These are phyloP conservation scores for Pachypanchax playfairii DNA, from an alignment of 2,113 vertebrate genomes.

Conservation along the genomic window DNA sequence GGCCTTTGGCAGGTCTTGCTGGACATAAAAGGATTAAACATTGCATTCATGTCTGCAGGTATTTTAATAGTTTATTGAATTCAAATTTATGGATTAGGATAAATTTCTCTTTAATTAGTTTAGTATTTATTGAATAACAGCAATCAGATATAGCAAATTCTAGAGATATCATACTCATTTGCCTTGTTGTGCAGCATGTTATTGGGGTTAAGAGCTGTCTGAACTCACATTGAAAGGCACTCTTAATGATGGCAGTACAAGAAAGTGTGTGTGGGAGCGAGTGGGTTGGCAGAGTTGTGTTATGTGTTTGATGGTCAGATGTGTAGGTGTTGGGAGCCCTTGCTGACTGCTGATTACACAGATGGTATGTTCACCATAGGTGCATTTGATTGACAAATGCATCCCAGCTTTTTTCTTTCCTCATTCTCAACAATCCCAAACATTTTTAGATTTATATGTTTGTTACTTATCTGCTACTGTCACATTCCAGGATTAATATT, in stretches of 20 bases:
- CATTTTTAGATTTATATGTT: too few species aligned
- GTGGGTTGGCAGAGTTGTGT: constrained; percentile 32
- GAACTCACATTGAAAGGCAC: constrained; percentile 31
- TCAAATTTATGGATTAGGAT: constrained; percentile 9
- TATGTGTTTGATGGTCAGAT: constrained; percentile 43
- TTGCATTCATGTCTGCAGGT: neutral
- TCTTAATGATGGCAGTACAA: neutral
- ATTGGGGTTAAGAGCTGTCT: constrained; percentile 15
- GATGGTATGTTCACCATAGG: constrained; percentile 54
- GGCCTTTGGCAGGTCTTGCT: constrained; percentile 8
- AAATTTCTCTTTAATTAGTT: neutral
- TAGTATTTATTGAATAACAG: neutral
- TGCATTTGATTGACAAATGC: constrained; percentile 37
- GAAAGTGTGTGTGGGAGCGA: constrained; percentile 26
- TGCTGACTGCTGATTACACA: constrained; percentile 63
- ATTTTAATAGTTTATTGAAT: neutral
- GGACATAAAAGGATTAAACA: neutral
- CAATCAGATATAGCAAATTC: neutral
- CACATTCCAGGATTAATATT: neutral
- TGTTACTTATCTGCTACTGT: neutral
- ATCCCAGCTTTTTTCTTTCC: constrained; percentile 27
- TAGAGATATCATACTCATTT: neutral
- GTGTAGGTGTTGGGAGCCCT: constrained; percentile 59
- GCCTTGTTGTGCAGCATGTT: neutral
- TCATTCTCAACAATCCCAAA: neutral